phyloP scores from a whole-genome alignment of 2,797 vertebrate genomes.

The Fundulus diaphanus region DNA sequence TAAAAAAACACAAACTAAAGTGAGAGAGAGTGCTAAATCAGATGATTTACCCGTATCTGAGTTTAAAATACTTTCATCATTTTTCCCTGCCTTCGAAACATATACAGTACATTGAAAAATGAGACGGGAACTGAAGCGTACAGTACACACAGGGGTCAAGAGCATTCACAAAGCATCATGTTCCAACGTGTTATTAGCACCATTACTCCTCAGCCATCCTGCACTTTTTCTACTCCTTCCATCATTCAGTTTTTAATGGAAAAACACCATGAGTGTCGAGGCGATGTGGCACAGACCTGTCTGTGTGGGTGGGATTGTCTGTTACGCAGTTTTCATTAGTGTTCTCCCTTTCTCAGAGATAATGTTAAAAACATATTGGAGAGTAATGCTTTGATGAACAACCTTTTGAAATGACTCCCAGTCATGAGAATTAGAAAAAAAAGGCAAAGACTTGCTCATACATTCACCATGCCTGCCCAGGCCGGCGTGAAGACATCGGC shows the following conservation, averaged over 20 bases:
- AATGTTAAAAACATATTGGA: conserved; percentile 83
- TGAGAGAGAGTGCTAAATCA: conserved; percentile 87
- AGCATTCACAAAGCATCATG: conserved; percentile 82
- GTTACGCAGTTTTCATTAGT: conserved; percentile 80
- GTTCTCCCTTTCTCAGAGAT: conserved; percentile 80
- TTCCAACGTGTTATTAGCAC: conserved; percentile 86
- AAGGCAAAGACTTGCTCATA: conserved; percentile 80
- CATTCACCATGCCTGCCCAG: conserved; percentile 80
- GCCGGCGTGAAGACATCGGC: conserved; percentile 60
- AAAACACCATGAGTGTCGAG: conserved; percentile 74
- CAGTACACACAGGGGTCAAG: conserved; percentile 77
- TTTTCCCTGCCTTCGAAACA: conserved; percentile 81
- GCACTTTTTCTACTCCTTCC: conserved; percentile 67
- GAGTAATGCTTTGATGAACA: conserved; percentile 79
- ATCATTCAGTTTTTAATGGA: conserved; percentile 73
- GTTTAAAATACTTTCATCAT: conserved; percentile 83
- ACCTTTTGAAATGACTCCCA: conserved; percentile 67
- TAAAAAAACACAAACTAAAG: conserved; percentile 74
- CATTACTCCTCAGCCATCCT: conserved; percentile 73
- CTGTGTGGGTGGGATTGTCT: conserved; percentile 77
- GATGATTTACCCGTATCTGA: conserved; percentile 87
- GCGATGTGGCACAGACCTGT: conserved; percentile 71
- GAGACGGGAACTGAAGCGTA: conserved; percentile 74
- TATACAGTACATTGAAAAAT: conserved; percentile 80
- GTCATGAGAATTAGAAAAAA: conserved; percentile 67